Percentiles rank a stretch among this genome's conserved stretches.
These are phyloP conservation scores for Xanthorhoe spadicearia DNA, from an alignment of 2,888 invertebrate species.

Conservation along the genomic window DNA sequence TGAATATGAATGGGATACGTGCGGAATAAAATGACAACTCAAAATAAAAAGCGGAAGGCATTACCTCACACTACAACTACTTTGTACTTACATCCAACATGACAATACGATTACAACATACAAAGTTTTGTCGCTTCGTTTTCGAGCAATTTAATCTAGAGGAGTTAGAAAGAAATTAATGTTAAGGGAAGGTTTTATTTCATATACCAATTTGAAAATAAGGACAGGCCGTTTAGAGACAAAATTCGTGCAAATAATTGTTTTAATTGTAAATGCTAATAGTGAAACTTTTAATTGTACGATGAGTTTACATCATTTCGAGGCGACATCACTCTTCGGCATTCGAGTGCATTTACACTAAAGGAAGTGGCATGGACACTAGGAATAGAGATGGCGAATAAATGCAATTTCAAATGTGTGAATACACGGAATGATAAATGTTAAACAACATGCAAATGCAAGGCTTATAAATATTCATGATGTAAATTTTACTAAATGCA, in stretches of 20 bases:
- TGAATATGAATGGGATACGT: constrained; percentile 86
- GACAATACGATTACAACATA: constrained; percentile 50
- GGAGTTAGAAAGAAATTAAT: constrained; percentile 42
- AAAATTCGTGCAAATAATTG: constrained; percentile 51
- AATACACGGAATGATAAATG: constrained; percentile 46
- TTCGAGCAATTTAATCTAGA: constrained; percentile 60
- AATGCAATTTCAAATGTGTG: constrained; percentile 39
- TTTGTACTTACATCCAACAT: constrained; percentile 72
- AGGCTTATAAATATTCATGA: constrained; percentile 36
- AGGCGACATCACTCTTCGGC: constrained; percentile 82
- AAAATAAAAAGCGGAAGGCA: constrained; percentile 79
- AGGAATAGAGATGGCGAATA: constrained; percentile 58
- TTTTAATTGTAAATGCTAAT: constrained; percentile 16
- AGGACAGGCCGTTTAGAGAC: constrained; percentile 50
- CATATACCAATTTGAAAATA: constrained; percentile 49
- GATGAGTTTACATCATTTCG: constrained; percentile 57
- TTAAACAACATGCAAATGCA: constrained; percentile 47
- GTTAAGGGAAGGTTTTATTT: constrained; percentile 45
- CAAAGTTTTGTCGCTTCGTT: constrained; percentile 56
- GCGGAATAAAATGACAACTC: constrained; percentile 85
- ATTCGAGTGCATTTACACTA: constrained; percentile 78
- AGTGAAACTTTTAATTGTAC: constrained; percentile 45
- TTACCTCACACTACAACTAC: constrained; percentile 78
- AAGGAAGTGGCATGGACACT: constrained; percentile 74
- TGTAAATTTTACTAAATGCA: constrained; percentile 46